These are phyloP conservation scores for Pollimyrus isidori DNA, from an alignment of 2,113 vertebrate genomes.

Conservation along the genomic window DNA sequence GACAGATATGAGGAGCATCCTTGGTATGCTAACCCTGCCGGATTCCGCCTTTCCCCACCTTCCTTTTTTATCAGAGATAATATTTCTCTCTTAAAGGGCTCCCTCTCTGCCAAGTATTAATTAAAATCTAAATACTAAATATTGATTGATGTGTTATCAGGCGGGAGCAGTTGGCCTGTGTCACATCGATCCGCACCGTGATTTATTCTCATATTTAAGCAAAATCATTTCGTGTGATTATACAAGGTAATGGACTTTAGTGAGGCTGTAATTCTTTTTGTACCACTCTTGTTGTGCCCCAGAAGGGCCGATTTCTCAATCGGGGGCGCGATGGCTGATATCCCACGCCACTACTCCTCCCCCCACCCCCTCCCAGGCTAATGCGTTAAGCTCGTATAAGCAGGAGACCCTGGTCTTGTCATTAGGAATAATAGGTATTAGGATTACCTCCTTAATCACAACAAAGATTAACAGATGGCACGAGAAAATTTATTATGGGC, in stretches of 20 bases:
- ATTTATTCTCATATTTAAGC: conserved; percentile 99
- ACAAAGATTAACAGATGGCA: conserved; percentile 92
- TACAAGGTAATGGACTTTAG: conserved; percentile 92
- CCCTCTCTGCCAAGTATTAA: conserved; percentile 84
- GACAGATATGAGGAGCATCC: conserved; percentile 86
- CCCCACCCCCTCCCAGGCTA: conserved; percentile 51
- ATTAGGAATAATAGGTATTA: conserved; percentile 81
- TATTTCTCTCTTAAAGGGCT: conserved; percentile 89
- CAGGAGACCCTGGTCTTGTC: conserved; percentile 72
- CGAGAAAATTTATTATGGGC: conserved; percentile 76
- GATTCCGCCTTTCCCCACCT: conserved; percentile 38
- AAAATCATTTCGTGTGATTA: conserved; percentile 99
- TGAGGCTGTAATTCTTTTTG: conserved; percentile 84
- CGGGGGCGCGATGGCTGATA: conserved; percentile 74
- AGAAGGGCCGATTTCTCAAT: conserved; percentile 74
- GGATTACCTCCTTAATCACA: conserved; percentile 95
- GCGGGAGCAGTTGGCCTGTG: conserved; percentile 83
- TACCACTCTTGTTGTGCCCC: conserved; percentile 72
- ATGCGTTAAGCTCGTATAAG: conserved; percentile 68
- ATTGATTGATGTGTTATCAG: conserved; percentile 99
- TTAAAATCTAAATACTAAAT: conserved; percentile 99
- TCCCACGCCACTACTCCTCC: conserved; percentile 48
- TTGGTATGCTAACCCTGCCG: conserved; percentile 67
- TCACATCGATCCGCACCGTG: conserved; percentile 92
- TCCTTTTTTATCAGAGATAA: conserved; percentile 76